Evolutionary conservation across 2,113 vertebrate genomes (phyloP).

Genomic region (Anguilla rostrata): DNA sequence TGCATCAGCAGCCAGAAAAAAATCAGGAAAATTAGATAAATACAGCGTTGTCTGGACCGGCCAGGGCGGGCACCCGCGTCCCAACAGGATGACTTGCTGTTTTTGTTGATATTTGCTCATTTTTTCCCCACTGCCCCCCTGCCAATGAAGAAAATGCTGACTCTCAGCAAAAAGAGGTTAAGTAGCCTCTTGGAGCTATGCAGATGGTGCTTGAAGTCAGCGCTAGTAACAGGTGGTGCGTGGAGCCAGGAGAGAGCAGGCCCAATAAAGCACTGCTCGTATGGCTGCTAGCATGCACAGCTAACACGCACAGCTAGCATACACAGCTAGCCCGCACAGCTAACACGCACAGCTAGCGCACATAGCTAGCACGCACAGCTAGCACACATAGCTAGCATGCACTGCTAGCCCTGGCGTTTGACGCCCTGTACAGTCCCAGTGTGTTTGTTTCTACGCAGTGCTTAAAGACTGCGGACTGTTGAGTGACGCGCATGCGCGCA

Average conservation of each 20-base stretch:
- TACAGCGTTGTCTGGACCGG: neutral
- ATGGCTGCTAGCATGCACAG: constrained; percentile 13
- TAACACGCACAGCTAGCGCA: constrained; percentile 1
- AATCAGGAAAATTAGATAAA: neutral
- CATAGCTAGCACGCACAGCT: constrained; percentile 12
- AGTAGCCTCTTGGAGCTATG: neutral
- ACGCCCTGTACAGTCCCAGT: neutral
- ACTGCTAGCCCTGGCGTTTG: neutral
- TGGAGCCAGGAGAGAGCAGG: neutral
- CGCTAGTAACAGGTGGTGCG: neutral
- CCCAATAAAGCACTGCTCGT: neutral
- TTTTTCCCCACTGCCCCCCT: neutral
- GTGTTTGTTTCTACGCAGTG: neutral
- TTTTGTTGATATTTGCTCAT: neutral
- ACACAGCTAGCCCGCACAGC: constrained; percentile 6
- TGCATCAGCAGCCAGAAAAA: neutral
- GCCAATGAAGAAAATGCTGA: neutral
- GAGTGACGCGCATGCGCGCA: neutral
- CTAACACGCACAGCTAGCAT: neutral
- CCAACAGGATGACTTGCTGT: neutral
- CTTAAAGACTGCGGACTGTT: neutral
- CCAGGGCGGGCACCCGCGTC: neutral
- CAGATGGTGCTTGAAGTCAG: neutral
- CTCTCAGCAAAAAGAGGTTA: neutral
- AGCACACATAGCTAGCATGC: no score